Percentiles rank a stretch among this genome's conserved stretches.
These are phyloP conservation scores for Lysandra coridon DNA, from an alignment of 2,888 invertebrate species.

Conservation along the genomic window DNA sequence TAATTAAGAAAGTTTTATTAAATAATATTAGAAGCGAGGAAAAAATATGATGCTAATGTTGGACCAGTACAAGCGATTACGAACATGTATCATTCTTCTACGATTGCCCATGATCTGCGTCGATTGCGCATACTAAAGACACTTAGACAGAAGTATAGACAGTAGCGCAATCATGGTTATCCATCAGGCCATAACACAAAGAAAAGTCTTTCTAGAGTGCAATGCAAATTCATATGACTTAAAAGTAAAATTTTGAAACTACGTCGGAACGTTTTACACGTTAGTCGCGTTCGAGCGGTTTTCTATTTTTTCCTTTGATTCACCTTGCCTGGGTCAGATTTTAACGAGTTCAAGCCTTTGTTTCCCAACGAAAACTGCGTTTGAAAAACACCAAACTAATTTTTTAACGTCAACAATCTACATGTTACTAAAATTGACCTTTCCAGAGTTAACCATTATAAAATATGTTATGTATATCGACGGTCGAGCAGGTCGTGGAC, in stretches of 20 bases:
- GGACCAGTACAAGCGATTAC: too few species aligned
- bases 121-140: too few species aligned
- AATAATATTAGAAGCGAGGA: constrained; percentile 6
- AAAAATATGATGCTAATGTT: background rate
- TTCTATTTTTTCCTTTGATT: background rate
- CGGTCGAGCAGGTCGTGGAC: too few species aligned
- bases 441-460: too few species aligned
- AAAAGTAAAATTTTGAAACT: background rate
- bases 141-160: too few species aligned
- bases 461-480: too few species aligned
- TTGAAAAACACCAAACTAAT: background rate
- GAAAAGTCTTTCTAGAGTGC: background rate
- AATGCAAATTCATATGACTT: background rate
- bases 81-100: too few species aligned
- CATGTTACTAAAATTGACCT: too few species aligned
- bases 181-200: too few species aligned
- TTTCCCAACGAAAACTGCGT: background rate
- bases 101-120: too few species aligned
- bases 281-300: background rate
- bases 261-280: background rate
- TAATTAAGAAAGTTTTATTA: constrained; percentile 33
- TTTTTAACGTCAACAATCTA: too few species aligned
- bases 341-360: background rate
- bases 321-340: background rate
- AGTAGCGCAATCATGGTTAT: too few species aligned